These are phyloP conservation scores for Coelopa pilipes DNA, from an alignment of 2,888 invertebrate genomes.

Conservation along the genomic window DNA sequence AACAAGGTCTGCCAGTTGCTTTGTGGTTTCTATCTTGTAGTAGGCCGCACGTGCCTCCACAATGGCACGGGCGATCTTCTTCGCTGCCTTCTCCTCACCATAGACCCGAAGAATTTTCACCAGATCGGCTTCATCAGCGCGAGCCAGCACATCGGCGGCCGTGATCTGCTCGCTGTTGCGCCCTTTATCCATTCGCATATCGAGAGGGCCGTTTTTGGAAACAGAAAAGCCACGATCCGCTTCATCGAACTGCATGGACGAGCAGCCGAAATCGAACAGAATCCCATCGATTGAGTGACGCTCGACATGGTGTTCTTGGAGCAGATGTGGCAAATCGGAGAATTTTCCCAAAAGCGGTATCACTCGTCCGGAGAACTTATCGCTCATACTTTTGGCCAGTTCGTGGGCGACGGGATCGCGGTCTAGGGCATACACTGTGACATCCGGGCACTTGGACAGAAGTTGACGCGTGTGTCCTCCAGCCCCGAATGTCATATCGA, in stretches of 20 bases:
- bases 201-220: constrained; percentile 85
- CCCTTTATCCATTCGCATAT: constrained; percentile 94
- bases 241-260: constrained; percentile 93
- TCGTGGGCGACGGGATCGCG: constrained; percentile 85
- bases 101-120: constrained; percentile 87
- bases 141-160: constrained; percentile 87
- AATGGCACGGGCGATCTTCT: constrained; percentile 86
- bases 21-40: constrained; percentile 81
- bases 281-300: constrained; percentile 84
- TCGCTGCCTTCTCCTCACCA: constrained; percentile 89
- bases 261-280: constrained; percentile 93
- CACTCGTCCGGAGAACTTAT: constrained; percentile 77
- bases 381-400: constrained; percentile 74
- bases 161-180: constrained; percentile 78
- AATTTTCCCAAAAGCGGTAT: constrained; percentile 87
- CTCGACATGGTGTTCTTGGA: constrained; percentile 71
- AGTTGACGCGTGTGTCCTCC: constrained; percentile 88
- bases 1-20: constrained; percentile 82
- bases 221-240: constrained; percentile 87
- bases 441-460: constrained; percentile 73
- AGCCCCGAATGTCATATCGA: constrained; percentile 97
- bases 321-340: constrained; percentile 81
- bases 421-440: constrained; percentile 84
- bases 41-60: constrained; percentile 84
- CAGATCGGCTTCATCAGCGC: constrained; percentile 81